Conservation (phyloP, 2,797 vertebrate species). For the Uromys caudimaculatus region DNA sequence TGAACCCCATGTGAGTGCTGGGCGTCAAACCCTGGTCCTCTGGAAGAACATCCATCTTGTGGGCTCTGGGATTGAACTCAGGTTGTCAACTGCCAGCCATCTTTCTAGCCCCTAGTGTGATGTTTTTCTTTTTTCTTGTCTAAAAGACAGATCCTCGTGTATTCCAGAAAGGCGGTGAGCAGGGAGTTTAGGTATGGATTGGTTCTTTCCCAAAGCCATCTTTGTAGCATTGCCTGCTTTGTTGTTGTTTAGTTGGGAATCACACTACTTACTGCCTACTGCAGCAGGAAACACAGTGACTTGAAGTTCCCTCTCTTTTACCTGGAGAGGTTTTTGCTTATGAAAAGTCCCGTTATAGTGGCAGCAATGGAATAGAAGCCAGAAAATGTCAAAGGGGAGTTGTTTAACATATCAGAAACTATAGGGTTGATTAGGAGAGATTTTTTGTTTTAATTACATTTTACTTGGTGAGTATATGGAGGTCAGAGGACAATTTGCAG, state of each 20-base stretch:
- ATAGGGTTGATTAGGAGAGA: background rate
- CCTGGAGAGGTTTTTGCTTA: conserved; percentile 42
- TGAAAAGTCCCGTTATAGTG: conserved; percentile 77
- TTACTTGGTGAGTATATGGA: background rate
- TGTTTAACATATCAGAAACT: conserved; percentile 25
- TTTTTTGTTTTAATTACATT: background rate
- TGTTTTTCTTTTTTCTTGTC: conserved; percentile 44
- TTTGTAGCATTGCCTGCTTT: conserved; percentile 77
- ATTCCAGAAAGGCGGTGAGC: conserved; percentile 83
- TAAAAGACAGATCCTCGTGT: conserved; percentile 69
- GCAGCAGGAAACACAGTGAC: conserved; percentile 75
- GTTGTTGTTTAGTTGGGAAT: conserved; percentile 79
- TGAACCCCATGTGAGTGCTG: background rate
- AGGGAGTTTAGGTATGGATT: conserved; percentile 76
- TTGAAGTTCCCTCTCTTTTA: conserved; percentile 60
- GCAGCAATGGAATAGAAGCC: conserved; percentile 39
- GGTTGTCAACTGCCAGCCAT: background rate
- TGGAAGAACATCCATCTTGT: background rate
- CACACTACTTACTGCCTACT: conserved; percentile 72
- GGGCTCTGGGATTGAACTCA: too few species aligned
- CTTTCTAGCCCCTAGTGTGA: conserved; percentile 5
- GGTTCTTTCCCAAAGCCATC: conserved; percentile 78
- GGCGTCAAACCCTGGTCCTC: background rate
- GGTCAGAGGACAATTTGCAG: background rate
- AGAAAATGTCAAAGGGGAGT: conserved; percentile 65